Base-by-base conservation (phyloP, 2,888 invertebrate genomes). In the Lochmaea capreae region DNA sequence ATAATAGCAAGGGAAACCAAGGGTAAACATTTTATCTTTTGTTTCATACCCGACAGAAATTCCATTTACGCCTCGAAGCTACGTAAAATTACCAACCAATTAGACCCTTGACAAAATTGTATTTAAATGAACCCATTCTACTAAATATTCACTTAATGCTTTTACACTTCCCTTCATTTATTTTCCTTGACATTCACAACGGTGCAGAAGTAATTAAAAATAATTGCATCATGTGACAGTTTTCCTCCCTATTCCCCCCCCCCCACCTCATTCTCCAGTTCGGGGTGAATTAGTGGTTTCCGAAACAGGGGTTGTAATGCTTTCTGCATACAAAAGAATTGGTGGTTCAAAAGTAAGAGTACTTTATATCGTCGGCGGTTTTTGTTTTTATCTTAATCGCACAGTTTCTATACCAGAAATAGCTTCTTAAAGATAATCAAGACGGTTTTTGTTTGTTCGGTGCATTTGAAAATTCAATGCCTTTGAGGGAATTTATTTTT, bases 191-290 rank as follows among this genome's bases (percentile, higher is more conserved):
- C 71, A 65, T 65, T 54, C 65, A 71, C 73, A 73, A 73, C 67
- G 69, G 69, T 69, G 73, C 26, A 69, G 73, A 68, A 65, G 65
- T 73, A 73, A 73, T 73, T 73, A 73, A 73, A 73, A 73, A 73
- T 73, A 73, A 73, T 73, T 73, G 69, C 73, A 49, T 57, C 67
- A 39, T 49, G 52, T 67, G 65, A 67, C 63, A 71, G 66, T 26
- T 39, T 26, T 62, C 11, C 5, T 26, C 22, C 22, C 22, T 22
- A 1, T 3, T 22, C 22, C 22, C 3, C 22, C 43, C 65, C 18
- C 57, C 43, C 65, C 71, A 49, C n/a, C 26, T 49, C 49, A 16
- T 54, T 54, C 46, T 39, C 46, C 58, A 22, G 18, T n/a, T 39
- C 39, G 69, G 68, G 73, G 68, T 65, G 73, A 69, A 68, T 69